Conservation (phyloP, 2,113 vertebrate genomes). For the Cyanistes caeruleus region DNA sequence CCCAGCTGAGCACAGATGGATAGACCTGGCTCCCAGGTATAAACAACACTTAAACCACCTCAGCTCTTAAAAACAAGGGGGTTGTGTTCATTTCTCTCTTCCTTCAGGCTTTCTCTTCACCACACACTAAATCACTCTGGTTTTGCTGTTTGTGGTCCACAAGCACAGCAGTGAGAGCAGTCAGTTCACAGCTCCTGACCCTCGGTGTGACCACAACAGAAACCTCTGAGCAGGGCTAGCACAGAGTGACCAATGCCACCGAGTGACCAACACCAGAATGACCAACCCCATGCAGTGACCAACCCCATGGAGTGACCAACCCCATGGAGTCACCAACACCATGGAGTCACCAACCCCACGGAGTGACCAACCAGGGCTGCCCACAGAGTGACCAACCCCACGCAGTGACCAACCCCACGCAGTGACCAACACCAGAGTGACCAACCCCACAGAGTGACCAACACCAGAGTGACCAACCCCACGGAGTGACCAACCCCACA, state of each 20-base stretch:
- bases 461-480: too few relatives aligned
- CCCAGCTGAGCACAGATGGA: not conserved
- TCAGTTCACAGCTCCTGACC: not conserved
- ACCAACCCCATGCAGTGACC: too few relatives aligned
- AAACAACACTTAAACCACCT: not conserved
- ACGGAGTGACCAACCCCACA: not conserved
- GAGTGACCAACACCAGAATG: not conserved
- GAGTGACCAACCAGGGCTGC: too few relatives aligned
- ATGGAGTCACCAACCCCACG: too few relatives aligned
- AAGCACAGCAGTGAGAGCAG: not conserved
- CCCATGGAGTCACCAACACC: too few relatives aligned
- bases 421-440: too few relatives aligned
- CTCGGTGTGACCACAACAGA: accelerated
- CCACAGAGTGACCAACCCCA: too few relatives aligned
- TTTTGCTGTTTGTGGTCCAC: not conserved
- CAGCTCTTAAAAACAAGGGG: not conserved
- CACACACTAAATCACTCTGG: not conserved
- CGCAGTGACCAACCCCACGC: too few relatives aligned
- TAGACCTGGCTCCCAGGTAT: accelerated
- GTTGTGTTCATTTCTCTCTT: not conserved
- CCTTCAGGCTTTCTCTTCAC: not conserved
- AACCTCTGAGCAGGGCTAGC: not conserved
- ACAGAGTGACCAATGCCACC: not conserved
- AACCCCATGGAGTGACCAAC: too few relatives aligned
- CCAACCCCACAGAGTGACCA: too few relatives aligned